Evolutionary conservation across 2,797 vertebrate species (phyloP).

Genomic region (Remorina albescens): DNA sequence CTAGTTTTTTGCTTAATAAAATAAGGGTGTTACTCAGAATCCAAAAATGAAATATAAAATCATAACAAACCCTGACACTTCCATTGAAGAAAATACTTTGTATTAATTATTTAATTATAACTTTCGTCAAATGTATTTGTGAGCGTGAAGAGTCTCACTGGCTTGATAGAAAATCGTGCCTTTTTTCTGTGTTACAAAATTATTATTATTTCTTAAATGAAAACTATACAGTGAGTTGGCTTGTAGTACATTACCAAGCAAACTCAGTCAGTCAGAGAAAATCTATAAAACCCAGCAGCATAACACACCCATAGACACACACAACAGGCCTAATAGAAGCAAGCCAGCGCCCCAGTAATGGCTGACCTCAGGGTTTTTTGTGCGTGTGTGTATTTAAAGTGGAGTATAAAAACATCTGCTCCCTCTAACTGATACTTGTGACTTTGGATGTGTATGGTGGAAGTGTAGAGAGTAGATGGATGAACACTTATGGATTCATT

Average conservation of each 20-base stretch:
- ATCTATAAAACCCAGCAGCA: slow-evolving; percentile 33
- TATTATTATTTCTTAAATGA: background rate
- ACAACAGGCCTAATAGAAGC: slow-evolving; percentile 28
- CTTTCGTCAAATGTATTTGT: background rate
- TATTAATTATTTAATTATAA: too few relatives aligned
- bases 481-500: slow-evolving; percentile 27
- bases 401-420: slow-evolving; percentile 58
- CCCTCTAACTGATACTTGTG: slow-evolving; percentile 19
- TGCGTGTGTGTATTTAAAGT: slow-evolving; percentile 27
- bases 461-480: slow-evolving; percentile 28
- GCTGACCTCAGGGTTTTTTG: slow-evolving; percentile 31
- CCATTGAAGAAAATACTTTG: background rate
- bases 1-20: too few relatives aligned
- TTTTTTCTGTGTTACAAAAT: too few relatives aligned
- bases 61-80: background rate
- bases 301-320: slow-evolving; percentile 1
- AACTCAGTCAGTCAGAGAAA: slow-evolving; percentile 28
- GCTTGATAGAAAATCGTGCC: too few relatives aligned
- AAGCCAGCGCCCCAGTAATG: slow-evolving; percentile 41
- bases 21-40: background rate
- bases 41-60: background rate
- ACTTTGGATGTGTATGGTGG: slow-evolving; percentile 28
- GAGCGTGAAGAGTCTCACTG: background rate
- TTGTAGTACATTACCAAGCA: background rate
- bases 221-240: slow-evolving; percentile 12